Percentiles rank a stretch among this genome's conserved stretches.
Evolutionary conservation across 2,797 vertebrate genomes (phyloP).

Genomic region (Pangasius djambal): DNA sequence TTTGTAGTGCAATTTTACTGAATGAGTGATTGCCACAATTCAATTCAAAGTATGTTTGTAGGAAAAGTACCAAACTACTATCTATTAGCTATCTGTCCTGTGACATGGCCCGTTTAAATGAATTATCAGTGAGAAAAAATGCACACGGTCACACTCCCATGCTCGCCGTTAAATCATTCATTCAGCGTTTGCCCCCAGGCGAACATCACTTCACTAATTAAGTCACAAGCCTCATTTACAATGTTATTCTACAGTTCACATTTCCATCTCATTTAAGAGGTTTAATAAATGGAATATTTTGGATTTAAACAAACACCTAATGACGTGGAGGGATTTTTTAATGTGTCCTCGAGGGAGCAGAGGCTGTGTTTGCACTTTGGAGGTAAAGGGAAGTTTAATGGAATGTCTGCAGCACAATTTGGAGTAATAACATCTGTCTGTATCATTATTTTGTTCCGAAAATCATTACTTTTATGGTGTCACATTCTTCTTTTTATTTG

Average conservation of each 20-base stretch:
- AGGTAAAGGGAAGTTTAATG: constrained; percentile 62
- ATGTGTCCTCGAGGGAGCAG: constrained; percentile 56
- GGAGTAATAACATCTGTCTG: constrained; percentile 57
- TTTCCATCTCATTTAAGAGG: constrained; percentile 65
- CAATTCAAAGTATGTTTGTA: background rate
- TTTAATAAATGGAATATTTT: constrained; percentile 66
- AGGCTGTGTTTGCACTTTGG: constrained; percentile 52
- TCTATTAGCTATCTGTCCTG: background rate
- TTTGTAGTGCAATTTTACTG: background rate
- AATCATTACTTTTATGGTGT: constrained; percentile 68
- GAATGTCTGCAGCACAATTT: constrained; percentile 64
- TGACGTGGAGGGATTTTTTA: constrained; percentile 59
- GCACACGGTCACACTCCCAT: constrained; percentile 41
- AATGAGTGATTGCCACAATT: constrained; percentile 1
- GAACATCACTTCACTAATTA: constrained; percentile 59
- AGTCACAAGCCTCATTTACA: constrained; percentile 62
- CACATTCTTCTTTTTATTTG: constrained; percentile 64
- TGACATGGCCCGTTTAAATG: constrained; percentile 39
- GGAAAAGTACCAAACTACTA: constrained; percentile 1
- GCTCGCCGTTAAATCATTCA: constrained; percentile 53
- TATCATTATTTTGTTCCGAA: constrained; percentile 68
- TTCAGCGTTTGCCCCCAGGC: constrained; percentile 50
- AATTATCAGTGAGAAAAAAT: constrained; percentile 43
- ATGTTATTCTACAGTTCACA: constrained; percentile 60
- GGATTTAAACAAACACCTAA: constrained; percentile 62